phyloP scores from a whole-genome alignment of 2,113 vertebrate genomes.

The Malurus alboscapulatus region DNA sequence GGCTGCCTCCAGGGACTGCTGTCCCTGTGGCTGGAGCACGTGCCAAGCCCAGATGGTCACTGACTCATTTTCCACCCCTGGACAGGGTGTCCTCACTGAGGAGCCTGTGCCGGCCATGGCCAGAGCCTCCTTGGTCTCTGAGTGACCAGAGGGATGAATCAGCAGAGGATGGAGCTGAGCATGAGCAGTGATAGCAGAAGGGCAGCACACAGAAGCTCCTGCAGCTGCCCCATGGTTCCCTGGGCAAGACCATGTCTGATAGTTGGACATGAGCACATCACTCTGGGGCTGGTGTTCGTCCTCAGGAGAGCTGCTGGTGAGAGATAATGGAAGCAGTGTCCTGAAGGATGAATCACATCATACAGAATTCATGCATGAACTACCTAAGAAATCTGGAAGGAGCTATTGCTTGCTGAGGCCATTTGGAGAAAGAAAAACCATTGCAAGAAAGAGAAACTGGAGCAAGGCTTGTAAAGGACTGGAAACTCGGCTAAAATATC shows the following conservation, averaged over 20 bases:
- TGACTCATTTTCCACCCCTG: not conserved
- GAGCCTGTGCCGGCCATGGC: not conserved
- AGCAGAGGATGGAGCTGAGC: not conserved
- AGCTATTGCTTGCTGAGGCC: not conserved
- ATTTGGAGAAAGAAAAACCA: not conserved
- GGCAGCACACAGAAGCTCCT: not conserved
- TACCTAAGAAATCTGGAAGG: not conserved
- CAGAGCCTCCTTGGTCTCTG: not conserved
- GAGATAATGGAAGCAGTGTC: not conserved
- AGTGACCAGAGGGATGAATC: not conserved
- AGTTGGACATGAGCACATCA: not conserved
- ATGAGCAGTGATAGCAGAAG: not conserved
- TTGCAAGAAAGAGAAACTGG: not conserved
- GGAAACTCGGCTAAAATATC: not conserved
- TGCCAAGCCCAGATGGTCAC: not conserved
- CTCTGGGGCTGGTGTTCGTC: not conserved
- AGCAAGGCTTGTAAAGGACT: not conserved
- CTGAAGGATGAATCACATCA: not conserved
- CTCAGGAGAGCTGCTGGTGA: not conserved
- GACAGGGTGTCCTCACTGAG: not conserved
- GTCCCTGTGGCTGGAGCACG: not conserved
- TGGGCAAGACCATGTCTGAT: not conserved
- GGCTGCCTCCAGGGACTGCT: not conserved
- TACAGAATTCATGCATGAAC: not conserved
- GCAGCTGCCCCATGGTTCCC: not conserved